Percentiles rank a stretch among this genome's conserved stretches.
phyloP scores from a whole-genome alignment of 2,797 vertebrate species.

The Ctenochaetus hawaiiensis region DNA sequence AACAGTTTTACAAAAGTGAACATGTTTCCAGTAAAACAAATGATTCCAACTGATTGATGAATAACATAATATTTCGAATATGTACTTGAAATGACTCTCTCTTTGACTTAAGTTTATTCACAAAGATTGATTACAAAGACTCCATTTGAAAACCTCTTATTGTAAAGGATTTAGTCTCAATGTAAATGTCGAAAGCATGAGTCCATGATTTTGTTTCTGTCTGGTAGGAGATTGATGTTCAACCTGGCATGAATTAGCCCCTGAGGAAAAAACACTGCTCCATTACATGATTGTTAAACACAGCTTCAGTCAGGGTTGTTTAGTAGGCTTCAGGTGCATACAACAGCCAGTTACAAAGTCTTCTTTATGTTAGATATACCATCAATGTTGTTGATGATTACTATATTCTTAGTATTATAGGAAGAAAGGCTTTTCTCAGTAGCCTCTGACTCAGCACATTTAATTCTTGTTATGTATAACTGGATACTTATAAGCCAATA shows the following conservation, averaged over 20 bases:
- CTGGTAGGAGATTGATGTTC: conserved; percentile 35
- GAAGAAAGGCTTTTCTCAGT: conserved; percentile 5
- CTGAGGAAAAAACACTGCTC: conserved; percentile 16
- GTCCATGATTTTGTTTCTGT: neutral
- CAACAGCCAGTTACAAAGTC: too few relatives aligned
- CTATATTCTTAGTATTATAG: too few relatives aligned
- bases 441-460: neutral
- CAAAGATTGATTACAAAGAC: neutral
- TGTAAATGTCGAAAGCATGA: neutral
- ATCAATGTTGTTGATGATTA: too few relatives aligned
- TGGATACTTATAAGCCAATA: neutral
- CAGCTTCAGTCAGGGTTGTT: too few relatives aligned
- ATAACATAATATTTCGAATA: neutral
- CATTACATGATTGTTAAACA: conserved; percentile 19
- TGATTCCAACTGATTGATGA: neutral
- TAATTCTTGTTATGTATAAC: neutral
- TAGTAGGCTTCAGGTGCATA: too few relatives aligned
- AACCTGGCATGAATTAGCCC: conserved; percentile 24
- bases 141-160: neutral
- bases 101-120: neutral
- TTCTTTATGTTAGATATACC: too few relatives aligned
- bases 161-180: conserved; percentile 1
- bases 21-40: neutral
- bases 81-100: neutral
- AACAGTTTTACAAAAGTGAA: neutral